These are phyloP conservation scores for Brassicogethes aeneus DNA, from an alignment of 2,888 invertebrate species.

Conservation along the genomic window DNA sequence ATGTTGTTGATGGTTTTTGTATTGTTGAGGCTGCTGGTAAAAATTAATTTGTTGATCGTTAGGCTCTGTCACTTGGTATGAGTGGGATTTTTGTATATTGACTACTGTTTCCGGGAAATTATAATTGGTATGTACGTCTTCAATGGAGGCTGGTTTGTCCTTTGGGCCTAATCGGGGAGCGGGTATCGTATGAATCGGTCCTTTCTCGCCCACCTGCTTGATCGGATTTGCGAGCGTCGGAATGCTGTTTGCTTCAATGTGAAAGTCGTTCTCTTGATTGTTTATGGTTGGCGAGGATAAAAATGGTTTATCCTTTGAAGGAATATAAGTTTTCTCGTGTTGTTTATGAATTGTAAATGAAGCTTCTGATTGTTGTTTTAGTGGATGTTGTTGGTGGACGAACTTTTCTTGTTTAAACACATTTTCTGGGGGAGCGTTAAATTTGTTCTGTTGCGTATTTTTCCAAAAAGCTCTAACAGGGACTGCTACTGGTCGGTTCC, in stretches of 20 bases:
- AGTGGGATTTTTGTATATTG: constrained; percentile 23
- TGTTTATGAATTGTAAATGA: constrained; percentile 4
- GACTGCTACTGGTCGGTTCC: constrained; percentile 11
- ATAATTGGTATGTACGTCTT: constrained; percentile 13
- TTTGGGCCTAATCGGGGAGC: constrained; percentile 70
- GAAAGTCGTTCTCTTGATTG: constrained; percentile 32
- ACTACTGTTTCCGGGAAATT: background rate
- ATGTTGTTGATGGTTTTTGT: constrained; percentile 16
- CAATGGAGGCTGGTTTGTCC: constrained; percentile 51
- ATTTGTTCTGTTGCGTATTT: constrained; percentile 13
- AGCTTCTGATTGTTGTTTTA: constrained; percentile 6
- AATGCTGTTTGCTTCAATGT: constrained; percentile 35
- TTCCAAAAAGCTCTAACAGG: constrained; percentile 28
- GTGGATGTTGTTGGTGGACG: constrained; percentile 5
- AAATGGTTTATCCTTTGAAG: constrained; percentile 20
- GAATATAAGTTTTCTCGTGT: constrained; percentile 11
- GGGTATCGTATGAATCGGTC: constrained; percentile 79
- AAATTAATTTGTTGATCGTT: constrained; percentile 33
- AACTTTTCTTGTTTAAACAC: constrained; percentile 9
- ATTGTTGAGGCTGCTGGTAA: constrained; percentile 20
- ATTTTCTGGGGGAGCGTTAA: background rate
- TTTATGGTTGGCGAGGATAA: constrained; percentile 27
- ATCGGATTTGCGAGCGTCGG: constrained; percentile 30
- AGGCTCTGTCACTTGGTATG: constrained; percentile 49
- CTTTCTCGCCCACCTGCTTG: constrained; percentile 44